Percentiles rank a stretch among this genome's conserved stretches.
Conservation (phyloP, 2,888 invertebrate genomes). For the Kuschelorhynchus macadamiae region DNA sequence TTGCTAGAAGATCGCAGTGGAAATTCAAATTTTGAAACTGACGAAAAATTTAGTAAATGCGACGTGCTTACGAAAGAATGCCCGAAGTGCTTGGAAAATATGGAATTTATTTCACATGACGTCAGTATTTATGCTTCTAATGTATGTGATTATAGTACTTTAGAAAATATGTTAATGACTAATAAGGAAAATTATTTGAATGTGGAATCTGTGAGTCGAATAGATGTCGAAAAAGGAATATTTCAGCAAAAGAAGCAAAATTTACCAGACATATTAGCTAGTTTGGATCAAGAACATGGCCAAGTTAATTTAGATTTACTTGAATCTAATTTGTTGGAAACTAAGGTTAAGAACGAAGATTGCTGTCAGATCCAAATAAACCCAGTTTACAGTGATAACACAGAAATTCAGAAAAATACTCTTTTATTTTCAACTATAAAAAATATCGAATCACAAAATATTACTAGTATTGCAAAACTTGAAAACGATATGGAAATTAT, state of each 20-base stretch:
- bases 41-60: slow-evolving; percentile 39
- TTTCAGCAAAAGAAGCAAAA: slow-evolving; percentile 18
- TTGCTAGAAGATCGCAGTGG: slow-evolving; percentile 27
- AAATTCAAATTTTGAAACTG: slow-evolving; percentile 25
- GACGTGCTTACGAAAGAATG: slow-evolving; percentile 10
- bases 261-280: slow-evolving; percentile 40
- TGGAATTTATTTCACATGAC: neutral
- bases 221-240: neutral
- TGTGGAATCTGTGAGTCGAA: neutral
- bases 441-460: slow-evolving; percentile 3
- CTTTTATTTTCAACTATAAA: neutral
- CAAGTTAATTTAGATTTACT: slow-evolving; percentile 35
- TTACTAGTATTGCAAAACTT: neutral
- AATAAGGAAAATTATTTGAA: neutral
- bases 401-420: neutral
- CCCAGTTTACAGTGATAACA: neutral
- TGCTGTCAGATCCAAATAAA: no score
- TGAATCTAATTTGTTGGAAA: slow-evolving; percentile 18
- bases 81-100: neutral
- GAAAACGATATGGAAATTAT: neutral
- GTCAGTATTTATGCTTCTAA: no score
- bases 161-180: slow-evolving; percentile 4
- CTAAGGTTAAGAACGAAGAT: neutral
- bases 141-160: neutral
- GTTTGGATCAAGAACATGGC: slow-evolving; percentile 31